Percentiles rank a stretch among this genome's conserved stretches.
phyloP scores from a whole-genome alignment of 2,113 vertebrate species.

The Dendropsophus ebraccatus region DNA sequence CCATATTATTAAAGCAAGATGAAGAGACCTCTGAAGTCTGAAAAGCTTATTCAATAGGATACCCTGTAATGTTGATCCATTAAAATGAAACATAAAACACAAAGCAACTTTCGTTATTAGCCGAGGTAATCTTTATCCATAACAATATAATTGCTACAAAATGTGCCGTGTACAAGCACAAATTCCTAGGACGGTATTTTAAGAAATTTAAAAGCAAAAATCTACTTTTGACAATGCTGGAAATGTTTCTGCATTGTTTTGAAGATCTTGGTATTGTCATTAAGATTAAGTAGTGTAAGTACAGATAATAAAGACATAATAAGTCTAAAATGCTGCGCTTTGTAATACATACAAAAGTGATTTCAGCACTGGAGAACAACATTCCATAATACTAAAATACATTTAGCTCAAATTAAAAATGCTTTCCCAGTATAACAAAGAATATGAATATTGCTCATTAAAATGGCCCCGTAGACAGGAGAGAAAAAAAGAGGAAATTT shows the following conservation, averaged over 20 bases:
- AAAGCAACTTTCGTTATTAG: constrained; percentile 39
- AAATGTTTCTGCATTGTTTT: constrained; percentile 39
- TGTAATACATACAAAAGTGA: constrained; percentile 45
- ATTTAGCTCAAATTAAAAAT: constrained; percentile 58
- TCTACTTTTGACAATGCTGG: constrained; percentile 45
- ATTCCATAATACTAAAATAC: constrained; percentile 48
- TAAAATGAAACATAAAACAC: constrained; percentile 44
- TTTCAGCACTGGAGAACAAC: constrained; percentile 35
- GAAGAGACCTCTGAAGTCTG: constrained; percentile 40
- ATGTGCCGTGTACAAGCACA: neutral
- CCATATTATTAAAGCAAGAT: constrained; percentile 26
- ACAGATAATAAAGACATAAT: constrained; percentile 57
- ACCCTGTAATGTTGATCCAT: constrained; percentile 31
- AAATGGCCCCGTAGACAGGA: constrained; percentile 45
- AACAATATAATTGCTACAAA: constrained; percentile 38
- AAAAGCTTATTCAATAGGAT: neutral
- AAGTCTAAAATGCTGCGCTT: constrained; percentile 44
- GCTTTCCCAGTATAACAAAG: constrained; percentile 20
- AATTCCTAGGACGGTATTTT: constrained; percentile 53
- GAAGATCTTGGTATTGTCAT: constrained; percentile 39
- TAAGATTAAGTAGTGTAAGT: constrained; percentile 58
- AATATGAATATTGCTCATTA: constrained; percentile 58
- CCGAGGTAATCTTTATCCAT: constrained; percentile 33
- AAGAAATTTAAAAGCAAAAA: constrained; percentile 44
- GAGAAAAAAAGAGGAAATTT: constrained; percentile 17